phyloP scores from a whole-genome alignment of 2,797 vertebrate species.

The Diplodus puntazzo region DNA sequence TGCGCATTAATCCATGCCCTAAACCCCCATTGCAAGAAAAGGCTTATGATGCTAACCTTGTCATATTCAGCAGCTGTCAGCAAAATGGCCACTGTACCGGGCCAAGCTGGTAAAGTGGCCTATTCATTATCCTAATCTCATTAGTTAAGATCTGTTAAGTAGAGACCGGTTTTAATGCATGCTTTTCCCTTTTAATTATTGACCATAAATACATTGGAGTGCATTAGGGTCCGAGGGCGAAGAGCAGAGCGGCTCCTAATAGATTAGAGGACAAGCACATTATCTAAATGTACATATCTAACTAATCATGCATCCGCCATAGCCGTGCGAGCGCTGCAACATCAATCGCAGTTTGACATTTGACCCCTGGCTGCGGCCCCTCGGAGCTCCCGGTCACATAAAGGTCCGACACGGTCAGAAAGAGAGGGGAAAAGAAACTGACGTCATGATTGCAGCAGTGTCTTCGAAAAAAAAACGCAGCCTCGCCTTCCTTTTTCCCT shows the following conservation, averaged over 20 bases:
- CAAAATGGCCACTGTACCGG: constrained; percentile 77
- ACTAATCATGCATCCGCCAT: constrained; percentile 79
- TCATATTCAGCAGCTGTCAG: constrained; percentile 88
- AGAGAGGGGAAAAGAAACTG: constrained; percentile 30
- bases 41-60: constrained; percentile 86
- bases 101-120: constrained; percentile 82
- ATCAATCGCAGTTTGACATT: constrained; percentile 85
- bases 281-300: constrained; percentile 89
- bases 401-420: constrained; percentile 39
- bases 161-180: constrained; percentile 88
- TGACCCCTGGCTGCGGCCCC: constrained; percentile 76
- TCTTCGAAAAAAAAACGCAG: not conserved
- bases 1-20: constrained; percentile 75
- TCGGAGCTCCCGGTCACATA: constrained; percentile 47
- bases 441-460: constrained; percentile 56
- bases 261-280: constrained; percentile 86
- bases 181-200: constrained; percentile 91
- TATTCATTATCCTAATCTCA: constrained; percentile 91
- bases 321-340: constrained; percentile 73
- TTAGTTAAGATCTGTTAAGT: constrained; percentile 92
- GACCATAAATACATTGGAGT: constrained; percentile 89
- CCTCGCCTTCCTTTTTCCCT: constrained; percentile 11
- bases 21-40: constrained; percentile 78
- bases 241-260: constrained; percentile 79
- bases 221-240: constrained; percentile 83